These are phyloP conservation scores for Pocota personata DNA, from an alignment of 2,888 invertebrate species.

Conservation along the genomic window DNA sequence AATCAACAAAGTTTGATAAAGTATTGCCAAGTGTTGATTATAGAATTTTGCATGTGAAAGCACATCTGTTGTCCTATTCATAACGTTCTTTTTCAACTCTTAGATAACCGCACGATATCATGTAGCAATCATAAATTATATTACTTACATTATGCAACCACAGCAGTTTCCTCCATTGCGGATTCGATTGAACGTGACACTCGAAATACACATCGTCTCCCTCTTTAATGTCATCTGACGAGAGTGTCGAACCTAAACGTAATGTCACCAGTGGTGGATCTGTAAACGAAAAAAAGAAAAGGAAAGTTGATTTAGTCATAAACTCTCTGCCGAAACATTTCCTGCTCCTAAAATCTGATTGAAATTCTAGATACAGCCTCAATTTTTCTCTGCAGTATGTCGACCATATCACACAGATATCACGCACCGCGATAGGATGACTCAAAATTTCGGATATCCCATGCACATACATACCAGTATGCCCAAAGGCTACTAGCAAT, in stretches of 20 bases:
- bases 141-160: constrained; percentile 91
- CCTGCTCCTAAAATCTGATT: constrained; percentile 34
- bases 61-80: neutral
- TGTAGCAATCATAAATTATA: constrained; percentile 14
- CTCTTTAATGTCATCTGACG: constrained; percentile 94
- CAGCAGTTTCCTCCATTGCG: constrained; percentile 91
- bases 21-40: no score
- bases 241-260: constrained; percentile 91
- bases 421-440: constrained; percentile 21
- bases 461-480: neutral
- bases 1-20: no score
- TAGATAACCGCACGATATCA: neutral
- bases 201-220: constrained; percentile 97
- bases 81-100: neutral
- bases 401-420: neutral
- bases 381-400: constrained; percentile 12
- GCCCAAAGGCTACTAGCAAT: constrained; percentile 1
- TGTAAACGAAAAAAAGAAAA: constrained; percentile 80
- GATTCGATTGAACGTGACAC: constrained; percentile 95
- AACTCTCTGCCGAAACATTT: constrained; percentile 23
- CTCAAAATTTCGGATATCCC: constrained; percentile 17
- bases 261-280: constrained; percentile 93
- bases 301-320: constrained; percentile 45
- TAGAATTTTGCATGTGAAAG: no score
- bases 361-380: constrained; percentile 33